These are phyloP conservation scores for Equus quagga DNA, from an alignment of 2,113 vertebrate species.

Conservation along the genomic window DNA sequence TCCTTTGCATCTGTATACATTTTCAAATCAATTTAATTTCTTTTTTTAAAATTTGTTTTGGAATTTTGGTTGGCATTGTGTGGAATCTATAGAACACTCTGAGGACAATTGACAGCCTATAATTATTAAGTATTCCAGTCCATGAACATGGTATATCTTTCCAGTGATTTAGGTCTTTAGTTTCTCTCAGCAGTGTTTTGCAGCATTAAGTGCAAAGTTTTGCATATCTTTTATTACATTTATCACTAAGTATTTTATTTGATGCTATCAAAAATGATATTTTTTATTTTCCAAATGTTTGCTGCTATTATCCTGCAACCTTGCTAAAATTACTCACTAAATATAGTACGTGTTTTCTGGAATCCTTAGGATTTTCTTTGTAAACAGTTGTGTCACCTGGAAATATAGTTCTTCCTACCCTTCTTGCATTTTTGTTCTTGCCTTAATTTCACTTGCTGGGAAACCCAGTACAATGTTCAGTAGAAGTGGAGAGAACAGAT, in stretches of 20 bases:
- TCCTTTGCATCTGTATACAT: not conserved
- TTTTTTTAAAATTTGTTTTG: not conserved
- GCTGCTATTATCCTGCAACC: not conserved
- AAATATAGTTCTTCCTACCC: not conserved
- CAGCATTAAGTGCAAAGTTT: not conserved
- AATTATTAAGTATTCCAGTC: not conserved
- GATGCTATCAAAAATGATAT: not conserved
- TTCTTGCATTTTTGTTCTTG: not conserved
- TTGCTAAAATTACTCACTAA: not conserved
- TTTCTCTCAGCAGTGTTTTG: constrained; percentile 19
- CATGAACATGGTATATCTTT: not conserved
- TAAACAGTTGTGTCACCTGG: not conserved
- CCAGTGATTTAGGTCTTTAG: not conserved
- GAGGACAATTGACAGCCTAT: not conserved
- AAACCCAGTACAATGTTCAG: not conserved
- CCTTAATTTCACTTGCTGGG: not conserved
- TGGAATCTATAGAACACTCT: not conserved
- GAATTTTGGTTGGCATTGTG: not conserved
- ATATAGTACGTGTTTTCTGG: not conserved
- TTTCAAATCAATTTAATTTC: constrained; percentile 14
- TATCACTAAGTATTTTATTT: not conserved
- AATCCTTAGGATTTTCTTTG: not conserved
- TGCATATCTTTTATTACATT: not conserved
- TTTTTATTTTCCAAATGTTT: not conserved
- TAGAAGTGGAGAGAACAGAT: not conserved